Conservation (phyloP, 2,888 invertebrate species). For the Drosophila formosana region DNA sequence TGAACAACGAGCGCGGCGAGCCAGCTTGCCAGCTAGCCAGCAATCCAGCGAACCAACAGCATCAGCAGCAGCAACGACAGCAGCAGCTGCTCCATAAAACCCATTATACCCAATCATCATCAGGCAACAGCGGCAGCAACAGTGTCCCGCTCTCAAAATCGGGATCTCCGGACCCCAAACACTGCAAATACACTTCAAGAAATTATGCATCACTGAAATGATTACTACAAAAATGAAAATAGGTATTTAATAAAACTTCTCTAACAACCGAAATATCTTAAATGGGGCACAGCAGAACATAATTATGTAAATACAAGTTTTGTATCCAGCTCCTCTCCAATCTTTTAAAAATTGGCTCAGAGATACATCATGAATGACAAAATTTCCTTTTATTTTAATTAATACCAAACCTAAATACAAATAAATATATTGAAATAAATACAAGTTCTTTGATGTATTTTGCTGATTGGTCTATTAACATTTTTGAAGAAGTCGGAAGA, state of each 20-base stretch:
- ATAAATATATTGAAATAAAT: neutral
- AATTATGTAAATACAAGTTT: too few relatives aligned
- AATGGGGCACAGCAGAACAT: too few relatives aligned
- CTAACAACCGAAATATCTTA: too few relatives aligned
- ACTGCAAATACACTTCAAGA: conserved; percentile 4
- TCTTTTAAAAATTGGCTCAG: too few relatives aligned
- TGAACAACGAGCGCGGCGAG: conserved; percentile 48
- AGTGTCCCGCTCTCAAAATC: conserved; percentile 67
- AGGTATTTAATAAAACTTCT: too few relatives aligned
- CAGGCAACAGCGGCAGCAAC: conserved; percentile 55
- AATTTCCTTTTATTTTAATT: too few relatives aligned
- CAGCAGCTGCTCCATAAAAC: conserved; percentile 79
- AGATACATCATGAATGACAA: too few relatives aligned
- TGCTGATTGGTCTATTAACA: neutral
- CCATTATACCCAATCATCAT: conserved; percentile 80
- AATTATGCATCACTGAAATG: neutral
- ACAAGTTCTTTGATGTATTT: neutral
- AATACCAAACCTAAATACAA: too few relatives aligned
- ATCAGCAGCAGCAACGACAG: conserved; percentile 48
- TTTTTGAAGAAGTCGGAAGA: neutral
- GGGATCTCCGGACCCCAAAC: conserved; percentile 58
- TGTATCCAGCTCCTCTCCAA: too few relatives aligned
- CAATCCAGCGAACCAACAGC: conserved; percentile 23
- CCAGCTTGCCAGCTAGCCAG: conserved; percentile 21
- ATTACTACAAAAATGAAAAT: neutral